These are phyloP conservation scores for Epinephelus fuscoguttatus DNA, from an alignment of 2,113 vertebrate species.

Conservation along the genomic window DNA sequence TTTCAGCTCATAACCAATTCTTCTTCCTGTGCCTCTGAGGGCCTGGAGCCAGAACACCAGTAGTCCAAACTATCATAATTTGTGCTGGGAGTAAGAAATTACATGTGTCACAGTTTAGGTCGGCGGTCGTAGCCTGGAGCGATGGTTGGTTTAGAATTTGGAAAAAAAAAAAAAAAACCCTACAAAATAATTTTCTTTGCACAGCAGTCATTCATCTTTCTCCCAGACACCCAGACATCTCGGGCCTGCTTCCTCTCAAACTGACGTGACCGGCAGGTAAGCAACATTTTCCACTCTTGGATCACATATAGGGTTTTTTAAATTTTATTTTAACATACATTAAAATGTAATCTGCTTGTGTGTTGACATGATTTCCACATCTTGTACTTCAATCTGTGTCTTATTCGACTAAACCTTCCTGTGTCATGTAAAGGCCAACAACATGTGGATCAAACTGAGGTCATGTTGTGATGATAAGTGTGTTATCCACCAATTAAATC, in stretches of 20 bases:
- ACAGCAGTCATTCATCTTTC: constrained; percentile 81
- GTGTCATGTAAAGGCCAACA: constrained; percentile 59
- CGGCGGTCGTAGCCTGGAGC: constrained; percentile 73
- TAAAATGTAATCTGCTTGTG: constrained; percentile 61
- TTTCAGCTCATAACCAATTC: constrained; percentile 48
- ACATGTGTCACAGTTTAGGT: constrained; percentile 83
- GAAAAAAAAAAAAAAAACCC: constrained; percentile 72
- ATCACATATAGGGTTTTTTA: constrained; percentile 36
- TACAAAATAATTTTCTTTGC: constrained; percentile 80
- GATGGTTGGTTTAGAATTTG: constrained; percentile 71
- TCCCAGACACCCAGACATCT: constrained; percentile 72
- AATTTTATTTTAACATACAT: constrained; percentile 64
- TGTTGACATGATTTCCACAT: constrained; percentile 61
- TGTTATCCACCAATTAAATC: constrained; percentile 53
- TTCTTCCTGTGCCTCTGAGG: constrained; percentile 60
- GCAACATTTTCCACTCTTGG: constrained; percentile 67
- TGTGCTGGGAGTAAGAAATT: constrained; percentile 75
- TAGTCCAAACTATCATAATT: constrained; percentile 79
- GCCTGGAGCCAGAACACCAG: constrained; percentile 68
- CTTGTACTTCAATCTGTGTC: constrained; percentile 45
- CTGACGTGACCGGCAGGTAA: constrained; percentile 77
- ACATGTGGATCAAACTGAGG: constrained; percentile 54
- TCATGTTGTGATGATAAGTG: constrained; percentile 40
- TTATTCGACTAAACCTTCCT: constrained; percentile 59
- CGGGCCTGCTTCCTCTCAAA: constrained; percentile 82